Base-by-base conservation (phyloP, 2,113 vertebrate genomes). In the Elanus axillaris region DNA sequence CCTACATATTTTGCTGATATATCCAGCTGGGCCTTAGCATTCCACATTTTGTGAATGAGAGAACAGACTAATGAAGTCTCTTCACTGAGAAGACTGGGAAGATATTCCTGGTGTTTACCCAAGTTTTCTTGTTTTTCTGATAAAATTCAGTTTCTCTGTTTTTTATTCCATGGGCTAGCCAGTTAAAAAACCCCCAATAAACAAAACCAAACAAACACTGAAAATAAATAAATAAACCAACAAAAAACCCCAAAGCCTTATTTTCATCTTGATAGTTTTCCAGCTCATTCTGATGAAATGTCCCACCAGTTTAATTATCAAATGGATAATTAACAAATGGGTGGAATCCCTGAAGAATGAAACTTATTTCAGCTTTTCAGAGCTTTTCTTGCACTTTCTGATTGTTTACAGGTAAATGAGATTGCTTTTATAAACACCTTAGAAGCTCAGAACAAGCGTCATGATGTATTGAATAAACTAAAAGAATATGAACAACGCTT, bases 341-440 rank as follows among this genome's bases (percentile, higher is more conserved):
- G 8, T 43, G 19, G 29, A 73, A 26, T 77, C 55, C 31, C 13
- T 3, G 11, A 27, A 50, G 19, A 78, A 27, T 34, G 5, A 63
- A 73, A 69, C 13, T 48, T 16, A 16, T 4, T 67, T 77, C 50
- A 58, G 0, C 19, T 64, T 86, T n/a, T 64, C 32, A 12, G 6
- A 32, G 59, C 8, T 77, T 66, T 45, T 43, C 72, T 92, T 40
- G 45, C 3, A 3, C 21, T 78, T 88, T 73, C 21, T 79, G 42
- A 15, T 94, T 72, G 47, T 58, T 95, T 87, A 31, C 97, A 99
- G 99, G 99, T 99, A 36, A 99, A 99, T 92, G 99, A 99, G 97
- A 99, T 99, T 32, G 99, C 99, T 5, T 99, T 99, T 93, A 99
- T 99, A 94, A 99, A 99, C 97, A 99, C 99, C 7, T 96, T 99